Conservation (phyloP, 1,140 invertebrate species). For the Drosophila rufa region DNA sequence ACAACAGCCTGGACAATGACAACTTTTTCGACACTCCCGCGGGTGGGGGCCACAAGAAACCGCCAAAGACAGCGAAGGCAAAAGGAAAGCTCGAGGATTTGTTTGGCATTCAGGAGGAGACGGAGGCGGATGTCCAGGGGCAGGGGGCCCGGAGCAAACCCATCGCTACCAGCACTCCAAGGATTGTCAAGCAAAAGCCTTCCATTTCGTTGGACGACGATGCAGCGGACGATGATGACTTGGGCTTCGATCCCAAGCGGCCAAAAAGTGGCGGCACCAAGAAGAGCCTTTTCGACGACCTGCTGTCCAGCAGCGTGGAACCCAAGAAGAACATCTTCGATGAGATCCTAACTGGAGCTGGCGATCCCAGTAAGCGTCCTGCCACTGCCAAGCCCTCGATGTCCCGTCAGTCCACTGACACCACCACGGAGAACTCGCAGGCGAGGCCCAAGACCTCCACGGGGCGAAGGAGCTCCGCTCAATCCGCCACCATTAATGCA, state of each 20-base stretch:
- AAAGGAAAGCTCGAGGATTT: conserved; percentile 77
- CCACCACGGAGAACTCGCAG: conserved; percentile 75
- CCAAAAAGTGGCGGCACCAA: conserved; percentile 66
- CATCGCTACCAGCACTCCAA: conserved; percentile 59
- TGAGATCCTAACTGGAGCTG: conserved; percentile 42
- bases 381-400: conserved; percentile 64
- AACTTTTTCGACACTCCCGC: conserved; percentile 85
- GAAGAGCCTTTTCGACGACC: conserved; percentile 62
- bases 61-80: conserved; percentile 38
- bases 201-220: conserved; percentile 70
- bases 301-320: conserved; percentile 51
- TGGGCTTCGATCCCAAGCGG: conserved; percentile 83
- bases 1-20: conserved; percentile 86
- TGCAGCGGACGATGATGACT: conserved; percentile 70
- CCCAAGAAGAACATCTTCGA: conserved; percentile 71
- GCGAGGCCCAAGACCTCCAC: conserved; percentile 73
- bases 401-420: conserved; percentile 81
- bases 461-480: conserved; percentile 69
- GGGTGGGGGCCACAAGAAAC: conserved; percentile 50
- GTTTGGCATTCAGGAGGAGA: conserved; percentile 82
- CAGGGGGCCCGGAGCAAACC: conserved; percentile 29
- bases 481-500: conserved; percentile 55
- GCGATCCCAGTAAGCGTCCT: conserved; percentile 52
- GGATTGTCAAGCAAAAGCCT: conserved; percentile 74
- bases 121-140: conserved; percentile 54